These are phyloP conservation scores for Dendrolimus punctatus DNA, from an alignment of 1,140 invertebrate species.

Conservation along the genomic window DNA sequence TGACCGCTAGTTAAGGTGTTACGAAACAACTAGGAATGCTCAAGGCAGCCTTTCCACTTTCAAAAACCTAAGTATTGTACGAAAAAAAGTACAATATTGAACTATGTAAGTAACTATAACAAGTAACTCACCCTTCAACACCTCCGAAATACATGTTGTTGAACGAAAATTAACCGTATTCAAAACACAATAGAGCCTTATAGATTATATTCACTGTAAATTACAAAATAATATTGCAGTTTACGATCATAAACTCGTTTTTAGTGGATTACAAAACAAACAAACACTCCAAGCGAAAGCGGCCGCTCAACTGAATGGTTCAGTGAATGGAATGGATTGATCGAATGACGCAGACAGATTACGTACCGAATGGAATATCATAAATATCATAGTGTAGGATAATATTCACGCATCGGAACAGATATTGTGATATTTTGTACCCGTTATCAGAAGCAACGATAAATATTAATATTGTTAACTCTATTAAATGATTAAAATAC, in stretches of 20 bases:
- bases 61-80: slow-evolving; percentile 17
- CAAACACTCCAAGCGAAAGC: slow-evolving; percentile 24
- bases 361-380: slow-evolving; percentile 31
- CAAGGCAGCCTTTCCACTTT: slow-evolving; percentile 61
- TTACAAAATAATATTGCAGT: neutral
- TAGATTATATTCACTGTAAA: neutral
- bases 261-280: slow-evolving; percentile 13
- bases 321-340: slow-evolving; percentile 7
- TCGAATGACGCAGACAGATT: slow-evolving; percentile 13
- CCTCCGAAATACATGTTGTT: slow-evolving; percentile 48
- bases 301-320: slow-evolving; percentile 20
- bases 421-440: too few relatives aligned
- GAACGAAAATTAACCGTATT: slow-evolving; percentile 2
- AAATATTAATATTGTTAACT: too few relatives aligned
- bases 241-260: slow-evolving; percentile 6
- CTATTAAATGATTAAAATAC: too few relatives aligned
- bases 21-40: slow-evolving; percentile 30
- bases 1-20: slow-evolving; percentile 16
- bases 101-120: slow-evolving; percentile 6
- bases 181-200: slow-evolving; percentile 7
- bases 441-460: too few relatives aligned
- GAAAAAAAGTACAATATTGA: slow-evolving; percentile 7
- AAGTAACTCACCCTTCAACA: slow-evolving; percentile 50
- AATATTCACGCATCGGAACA: too few relatives aligned
- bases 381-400: slow-evolving; percentile 20